Base-by-base conservation (phyloP, 1,140 invertebrate genomes). In the Cyclina sinensis region DNA sequence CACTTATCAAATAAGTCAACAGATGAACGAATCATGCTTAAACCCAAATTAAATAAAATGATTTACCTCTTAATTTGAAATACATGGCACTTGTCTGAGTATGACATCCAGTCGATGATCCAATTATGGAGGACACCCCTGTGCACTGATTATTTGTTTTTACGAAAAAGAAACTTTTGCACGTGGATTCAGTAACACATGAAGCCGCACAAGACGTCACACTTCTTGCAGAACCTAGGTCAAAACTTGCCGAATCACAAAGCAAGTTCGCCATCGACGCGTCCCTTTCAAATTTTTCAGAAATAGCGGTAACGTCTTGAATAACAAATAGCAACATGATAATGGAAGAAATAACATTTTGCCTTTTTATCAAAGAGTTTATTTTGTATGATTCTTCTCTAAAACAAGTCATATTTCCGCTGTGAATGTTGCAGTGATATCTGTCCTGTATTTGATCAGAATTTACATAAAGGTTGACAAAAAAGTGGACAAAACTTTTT, bases 141-240 rank as follows among this genome's bases (percentile, higher is more conserved):
- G 37, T 39, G n/a, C 65, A 70, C n/a, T 27, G 12, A 12, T 70
- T 70, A 27, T 37, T 27, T 3, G 1, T 3, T 70, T 70, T 70
- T 37, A 39, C 32, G n/a, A 37, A 70, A 70, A 70, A 70, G n/a
- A 70, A 37, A 24, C 65, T 70, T 37, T 1, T 70, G 16, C 65
- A 70, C 12, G 37, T 4, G 16, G 30, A n/a, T 16, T 3, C 30
- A 37, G n/a, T 39, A 37, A 11, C 37, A 37, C 65, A 70, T 37
- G 4, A n/a, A 2, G 18, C 65, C 1, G 65, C 65, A 70, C 65
- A 70, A 1, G 11, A 3, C 12, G 18, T 39, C 0, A 37, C 65
- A 70, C 65, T 70, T 37, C 35, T 70, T 5, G 65, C 37, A 12
- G 9, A 4, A 30, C 65, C 65, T 14, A 70, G n/a, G 43, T 43